phyloP scores from a whole-genome alignment of 2,888 invertebrate genomes.

The Argyresthia albistria region DNA sequence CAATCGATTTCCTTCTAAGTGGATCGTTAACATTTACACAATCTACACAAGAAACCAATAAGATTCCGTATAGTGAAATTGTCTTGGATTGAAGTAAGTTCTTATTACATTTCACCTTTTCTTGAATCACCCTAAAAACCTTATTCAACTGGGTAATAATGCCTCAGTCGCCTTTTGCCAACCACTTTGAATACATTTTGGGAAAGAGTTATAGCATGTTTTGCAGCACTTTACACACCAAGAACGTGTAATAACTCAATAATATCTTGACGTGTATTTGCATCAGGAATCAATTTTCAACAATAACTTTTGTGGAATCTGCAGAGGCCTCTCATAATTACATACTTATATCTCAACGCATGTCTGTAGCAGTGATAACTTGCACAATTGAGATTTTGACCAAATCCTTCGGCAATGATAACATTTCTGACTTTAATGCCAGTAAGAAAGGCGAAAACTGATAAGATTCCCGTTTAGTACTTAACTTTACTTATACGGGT shows the following conservation, averaged over 20 bases:
- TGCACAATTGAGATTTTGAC: too few relatives aligned
- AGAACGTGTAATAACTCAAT: slow-evolving; percentile 7
- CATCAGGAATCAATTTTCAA: slow-evolving; percentile 5
- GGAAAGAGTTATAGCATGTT: slow-evolving; percentile 4
- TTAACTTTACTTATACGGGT: too few relatives aligned
- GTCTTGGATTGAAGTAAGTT: not conserved
- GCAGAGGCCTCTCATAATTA: too few relatives aligned
- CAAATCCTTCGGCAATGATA: too few relatives aligned
- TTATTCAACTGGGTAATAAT: not conserved
- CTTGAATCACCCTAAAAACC: not conserved
- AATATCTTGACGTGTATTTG: slow-evolving; percentile 6
- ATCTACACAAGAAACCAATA: slow-evolving; percentile 4
- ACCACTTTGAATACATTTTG: slow-evolving; percentile 8
- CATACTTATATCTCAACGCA: too few relatives aligned
- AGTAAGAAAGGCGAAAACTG: too few relatives aligned
- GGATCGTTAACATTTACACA: slow-evolving; percentile 2
- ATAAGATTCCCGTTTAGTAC: too few relatives aligned
- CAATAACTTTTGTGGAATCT: too few relatives aligned
- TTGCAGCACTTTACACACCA: not conserved
- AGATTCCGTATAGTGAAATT: not conserved
- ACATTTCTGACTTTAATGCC: too few relatives aligned
- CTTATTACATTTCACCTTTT: not conserved
- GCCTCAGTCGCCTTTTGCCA: not conserved
- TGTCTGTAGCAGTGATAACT: too few relatives aligned
- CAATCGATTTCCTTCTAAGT: slow-evolving; percentile 9